Percentiles rank a stretch among this genome's conserved stretches.
These are phyloP conservation scores for Syrphus vitripennis DNA, from an alignment of 2,888 invertebrate genomes.

Conservation along the genomic window DNA sequence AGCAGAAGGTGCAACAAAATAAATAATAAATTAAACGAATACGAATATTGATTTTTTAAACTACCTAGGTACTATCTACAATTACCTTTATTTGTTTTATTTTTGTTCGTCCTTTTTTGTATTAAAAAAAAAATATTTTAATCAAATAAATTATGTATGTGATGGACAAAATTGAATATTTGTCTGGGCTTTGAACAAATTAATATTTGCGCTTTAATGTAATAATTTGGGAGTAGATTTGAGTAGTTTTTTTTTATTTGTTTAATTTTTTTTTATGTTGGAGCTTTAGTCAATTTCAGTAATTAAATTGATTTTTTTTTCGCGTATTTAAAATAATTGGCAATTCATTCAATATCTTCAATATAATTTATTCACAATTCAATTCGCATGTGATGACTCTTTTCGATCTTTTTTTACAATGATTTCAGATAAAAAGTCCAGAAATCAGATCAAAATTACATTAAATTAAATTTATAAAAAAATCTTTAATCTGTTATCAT, in stretches of 20 bases:
- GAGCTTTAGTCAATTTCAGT: not conserved
- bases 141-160: not conserved
- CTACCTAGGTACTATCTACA: too few species aligned
- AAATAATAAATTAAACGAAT: not conserved
- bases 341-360: too few species aligned
- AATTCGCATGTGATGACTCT: too few species aligned
- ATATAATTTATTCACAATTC: too few species aligned
- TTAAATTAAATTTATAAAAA: too few species aligned
- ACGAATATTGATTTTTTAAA: not conserved
- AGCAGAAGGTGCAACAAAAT: constrained; percentile 2
- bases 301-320: not conserved
- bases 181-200: not conserved
- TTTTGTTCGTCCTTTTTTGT: not conserved
- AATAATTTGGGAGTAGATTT: not conserved
- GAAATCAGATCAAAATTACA: too few species aligned
- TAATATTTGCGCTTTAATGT: not conserved
- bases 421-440: too few species aligned
- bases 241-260: not conserved
- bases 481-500: not conserved
- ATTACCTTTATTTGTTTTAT: not conserved
- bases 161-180: not conserved
- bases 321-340: not conserved
- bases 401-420: too few species aligned
- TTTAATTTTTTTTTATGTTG: not conserved
- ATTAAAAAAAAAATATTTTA: not conserved